Conservation (phyloP, 2,888 invertebrate species). For the Cheilosia vulpina region DNA sequence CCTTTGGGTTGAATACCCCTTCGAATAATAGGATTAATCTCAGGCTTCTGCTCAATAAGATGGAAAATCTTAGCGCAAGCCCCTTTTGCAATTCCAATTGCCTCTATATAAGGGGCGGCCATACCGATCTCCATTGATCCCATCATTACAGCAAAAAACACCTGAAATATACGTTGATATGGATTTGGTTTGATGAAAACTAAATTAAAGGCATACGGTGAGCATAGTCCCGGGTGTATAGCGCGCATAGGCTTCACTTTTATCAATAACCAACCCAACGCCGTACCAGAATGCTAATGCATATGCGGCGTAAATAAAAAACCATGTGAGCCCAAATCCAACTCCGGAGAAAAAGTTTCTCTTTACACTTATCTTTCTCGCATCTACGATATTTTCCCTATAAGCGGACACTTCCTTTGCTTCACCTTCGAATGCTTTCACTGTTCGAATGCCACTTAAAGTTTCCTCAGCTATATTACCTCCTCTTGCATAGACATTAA, state of each 20-base stretch:
- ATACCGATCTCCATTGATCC: slow-evolving; percentile 89
- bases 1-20: slow-evolving; percentile 86
- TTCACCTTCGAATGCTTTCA: slow-evolving; percentile 91
- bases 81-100: slow-evolving; percentile 91
- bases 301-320: slow-evolving; percentile 91
- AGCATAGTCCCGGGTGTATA: slow-evolving; percentile 89
- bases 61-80: slow-evolving; percentile 91
- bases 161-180: slow-evolving; percentile 50
- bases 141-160: slow-evolving; percentile 83
- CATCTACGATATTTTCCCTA: slow-evolving; percentile 85
- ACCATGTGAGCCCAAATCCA: slow-evolving; percentile 89
- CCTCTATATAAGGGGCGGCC: slow-evolving; percentile 91
- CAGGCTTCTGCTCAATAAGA: slow-evolving; percentile 90
- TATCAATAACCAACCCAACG: slow-evolving; percentile 86
- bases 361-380: slow-evolving; percentile 88
- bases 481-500: slow-evolving; percentile 89
- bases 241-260: slow-evolving; percentile 75
- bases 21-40: slow-evolving; percentile 88
- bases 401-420: slow-evolving; percentile 88
- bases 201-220: slow-evolving; percentile 85
- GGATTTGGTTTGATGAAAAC: not conserved
- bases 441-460: slow-evolving; percentile 89
- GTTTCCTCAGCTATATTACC: slow-evolving; percentile 92
- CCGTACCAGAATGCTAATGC: slow-evolving; percentile 94
- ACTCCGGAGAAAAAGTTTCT: slow-evolving; percentile 88